These are phyloP conservation scores for rat (Rattus norvegicus) DNA, from an alignment of 2,113 vertebrate species.

Conservation along the genomic window DNA sequence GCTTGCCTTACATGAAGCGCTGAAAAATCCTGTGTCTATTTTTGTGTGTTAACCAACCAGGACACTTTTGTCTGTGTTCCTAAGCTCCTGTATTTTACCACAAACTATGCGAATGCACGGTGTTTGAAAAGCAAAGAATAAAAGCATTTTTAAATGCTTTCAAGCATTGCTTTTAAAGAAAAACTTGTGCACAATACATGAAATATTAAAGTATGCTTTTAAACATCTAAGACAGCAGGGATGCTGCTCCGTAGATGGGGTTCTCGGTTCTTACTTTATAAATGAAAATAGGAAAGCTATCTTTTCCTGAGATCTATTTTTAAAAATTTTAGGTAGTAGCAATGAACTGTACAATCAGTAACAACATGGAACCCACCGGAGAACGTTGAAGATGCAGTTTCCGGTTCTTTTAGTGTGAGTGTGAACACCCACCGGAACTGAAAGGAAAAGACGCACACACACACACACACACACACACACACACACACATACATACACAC, in stretches of 20 bases:
- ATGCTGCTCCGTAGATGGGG: not conserved
- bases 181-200: not conserved
- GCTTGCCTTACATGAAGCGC: not conserved
- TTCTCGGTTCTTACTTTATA: not conserved
- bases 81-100: not conserved
- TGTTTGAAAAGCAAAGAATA: slow-evolving; percentile 27
- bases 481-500: not conserved
- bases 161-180: slow-evolving; percentile 13
- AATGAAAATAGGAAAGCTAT: not conserved
- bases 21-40: not conserved
- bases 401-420: not conserved
- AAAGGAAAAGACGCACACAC: not conserved
- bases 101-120: not conserved
- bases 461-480: not conserved
- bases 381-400: not conserved
- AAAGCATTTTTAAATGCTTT: not conserved
- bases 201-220: not conserved
- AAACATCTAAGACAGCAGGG: not conserved
- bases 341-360: not conserved
- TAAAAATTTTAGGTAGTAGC: not conserved
- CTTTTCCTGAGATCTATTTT: not conserved
- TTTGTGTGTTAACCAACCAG: not conserved
- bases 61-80: not conserved
- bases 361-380: not conserved
- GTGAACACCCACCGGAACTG: not conserved